Evolutionary conservation across 2,888 invertebrate species (phyloP).

Genomic region (Cantharis rustica): DNA sequence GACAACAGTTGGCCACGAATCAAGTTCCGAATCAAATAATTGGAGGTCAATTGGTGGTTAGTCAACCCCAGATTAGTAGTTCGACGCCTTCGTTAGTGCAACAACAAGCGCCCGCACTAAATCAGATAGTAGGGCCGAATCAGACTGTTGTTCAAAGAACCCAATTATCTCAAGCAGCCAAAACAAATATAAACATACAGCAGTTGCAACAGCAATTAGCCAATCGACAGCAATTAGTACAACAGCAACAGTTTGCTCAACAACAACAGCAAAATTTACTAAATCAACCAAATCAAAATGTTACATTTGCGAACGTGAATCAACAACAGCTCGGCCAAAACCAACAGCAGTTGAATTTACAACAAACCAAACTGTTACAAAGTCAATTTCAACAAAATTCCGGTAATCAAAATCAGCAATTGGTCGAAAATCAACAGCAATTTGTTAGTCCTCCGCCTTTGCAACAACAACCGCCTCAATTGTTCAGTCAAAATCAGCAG

Average conservation of each 20-base stretch:
- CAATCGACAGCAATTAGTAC: slow-evolving; percentile 14
- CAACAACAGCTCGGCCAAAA: slow-evolving; percentile 1
- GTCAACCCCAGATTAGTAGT: slow-evolving; percentile 4
- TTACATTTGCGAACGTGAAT: not conserved
- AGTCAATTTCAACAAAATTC: slow-evolving; percentile 44
- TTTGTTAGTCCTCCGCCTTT: slow-evolving; percentile 34
- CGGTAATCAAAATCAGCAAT: slow-evolving; percentile 41
- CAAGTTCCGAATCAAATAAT: slow-evolving; percentile 11
- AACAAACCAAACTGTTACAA: not conserved
- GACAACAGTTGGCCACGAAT: slow-evolving; percentile 11
- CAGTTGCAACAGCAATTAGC: slow-evolving; percentile 27
- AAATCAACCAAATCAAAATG: slow-evolving; percentile 13
- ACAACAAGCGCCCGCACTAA: slow-evolving; percentile 20
- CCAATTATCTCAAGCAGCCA: slow-evolving; percentile 17
- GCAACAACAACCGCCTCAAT: slow-evolving; percentile 23
- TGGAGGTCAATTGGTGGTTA: not conserved
- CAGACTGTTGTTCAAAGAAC: slow-evolving; percentile 33
- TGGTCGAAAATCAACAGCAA: slow-evolving; percentile 53
- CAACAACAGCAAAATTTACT: not conserved
- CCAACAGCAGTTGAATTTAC: slow-evolving; percentile 49
- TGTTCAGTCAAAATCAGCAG: slow-evolving; percentile 42
- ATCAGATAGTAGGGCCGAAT: slow-evolving; percentile 20
- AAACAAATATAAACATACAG: slow-evolving; percentile 14
- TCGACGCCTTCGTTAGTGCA: slow-evolving; percentile 7
- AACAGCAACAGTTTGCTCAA: slow-evolving; percentile 11